Evolutionary conservation across 2,888 invertebrate genomes (phyloP).

Genomic region (Sinelater perroti): DNA sequence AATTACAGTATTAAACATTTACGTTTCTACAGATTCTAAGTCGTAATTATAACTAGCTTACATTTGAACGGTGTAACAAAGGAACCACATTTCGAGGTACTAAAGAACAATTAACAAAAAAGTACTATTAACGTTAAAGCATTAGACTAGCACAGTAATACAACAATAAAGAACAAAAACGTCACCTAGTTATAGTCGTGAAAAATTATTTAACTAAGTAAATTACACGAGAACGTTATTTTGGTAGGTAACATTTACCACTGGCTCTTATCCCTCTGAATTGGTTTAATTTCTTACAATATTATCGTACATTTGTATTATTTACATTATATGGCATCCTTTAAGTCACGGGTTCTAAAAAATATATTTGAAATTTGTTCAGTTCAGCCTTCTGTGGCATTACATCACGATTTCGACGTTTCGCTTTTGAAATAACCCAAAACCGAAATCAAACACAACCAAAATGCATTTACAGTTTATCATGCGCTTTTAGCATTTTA

Average conservation of each 20-base stretch:
- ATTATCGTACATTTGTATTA: not conserved
- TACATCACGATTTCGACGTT: not conserved
- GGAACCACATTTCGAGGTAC: too few species aligned
- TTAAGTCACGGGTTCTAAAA: constrained; percentile 9
- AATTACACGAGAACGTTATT: too few species aligned
- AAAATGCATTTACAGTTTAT: too few species aligned
- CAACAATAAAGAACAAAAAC: not conserved
- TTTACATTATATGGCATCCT: constrained; percentile 14
- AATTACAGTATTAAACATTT: not conserved
- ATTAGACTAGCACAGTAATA: too few species aligned
- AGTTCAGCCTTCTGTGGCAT: too few species aligned
- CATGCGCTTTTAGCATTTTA: too few species aligned
- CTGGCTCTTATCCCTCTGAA: constrained; percentile 43
- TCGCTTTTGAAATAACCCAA: not conserved
- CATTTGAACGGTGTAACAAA: too few species aligned
- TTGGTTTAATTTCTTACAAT: constrained; percentile 3
- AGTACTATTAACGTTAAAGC: too few species aligned
- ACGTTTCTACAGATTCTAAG: not conserved
- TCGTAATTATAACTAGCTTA: constrained; percentile 9
- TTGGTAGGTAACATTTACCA: constrained; percentile 47
- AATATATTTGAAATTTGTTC: too few species aligned
- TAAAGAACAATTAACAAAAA: too few species aligned
- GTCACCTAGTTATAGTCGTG: not conserved
- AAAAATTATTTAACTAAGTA: constrained; percentile 13
- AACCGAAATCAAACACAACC: too few species aligned